A percentile compares a stretch with the other conserved stretches of the same genome.
These are phyloP conservation scores for Megalurothrips usitatus DNA, from an alignment of 2,888 invertebrate genomes.

Conservation along the genomic window DNA sequence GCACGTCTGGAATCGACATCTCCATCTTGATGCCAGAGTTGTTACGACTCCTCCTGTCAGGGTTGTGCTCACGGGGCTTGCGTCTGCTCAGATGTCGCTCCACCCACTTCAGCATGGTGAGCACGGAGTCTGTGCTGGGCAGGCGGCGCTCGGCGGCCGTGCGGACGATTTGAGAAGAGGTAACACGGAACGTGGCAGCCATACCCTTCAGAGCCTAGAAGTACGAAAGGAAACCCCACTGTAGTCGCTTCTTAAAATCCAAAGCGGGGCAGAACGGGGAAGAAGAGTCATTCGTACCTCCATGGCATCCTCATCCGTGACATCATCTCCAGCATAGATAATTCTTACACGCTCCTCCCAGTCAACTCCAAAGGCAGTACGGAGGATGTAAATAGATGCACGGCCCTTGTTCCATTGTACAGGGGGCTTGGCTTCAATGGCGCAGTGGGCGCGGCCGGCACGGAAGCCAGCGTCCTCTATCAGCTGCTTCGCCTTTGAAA, in stretches of 20 bases:
- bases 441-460: conserved; percentile 75
- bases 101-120: conserved; percentile 86
- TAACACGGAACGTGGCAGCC: conserved; percentile 87
- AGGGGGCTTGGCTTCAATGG: conserved; percentile 85
- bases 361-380: conserved; percentile 85
- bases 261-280: too few relatives aligned
- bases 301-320: conserved; percentile 88
- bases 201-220: conserved; percentile 81
- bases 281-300: conserved; percentile 54
- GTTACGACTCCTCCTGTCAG: conserved; percentile 15
- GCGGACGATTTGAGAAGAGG: conserved; percentile 76
- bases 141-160: conserved; percentile 82
- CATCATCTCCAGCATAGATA: conserved; percentile 84
- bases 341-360: conserved; percentile 87
- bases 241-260: not conserved
- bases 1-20: conserved; percentile 6
- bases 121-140: conserved; percentile 82
- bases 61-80: conserved; percentile 55
- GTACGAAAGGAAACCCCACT: not conserved
- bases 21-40: conserved; percentile 25
- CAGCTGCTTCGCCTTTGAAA: conserved; percentile 65
- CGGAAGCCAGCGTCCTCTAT: conserved; percentile 74
- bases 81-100: conserved; percentile 76
- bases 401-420: conserved; percentile 89
- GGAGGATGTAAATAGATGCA: conserved; percentile 82